Evolutionary conservation across 2,888 invertebrate genomes (phyloP).

Genomic region (Spodoptera picta): DNA sequence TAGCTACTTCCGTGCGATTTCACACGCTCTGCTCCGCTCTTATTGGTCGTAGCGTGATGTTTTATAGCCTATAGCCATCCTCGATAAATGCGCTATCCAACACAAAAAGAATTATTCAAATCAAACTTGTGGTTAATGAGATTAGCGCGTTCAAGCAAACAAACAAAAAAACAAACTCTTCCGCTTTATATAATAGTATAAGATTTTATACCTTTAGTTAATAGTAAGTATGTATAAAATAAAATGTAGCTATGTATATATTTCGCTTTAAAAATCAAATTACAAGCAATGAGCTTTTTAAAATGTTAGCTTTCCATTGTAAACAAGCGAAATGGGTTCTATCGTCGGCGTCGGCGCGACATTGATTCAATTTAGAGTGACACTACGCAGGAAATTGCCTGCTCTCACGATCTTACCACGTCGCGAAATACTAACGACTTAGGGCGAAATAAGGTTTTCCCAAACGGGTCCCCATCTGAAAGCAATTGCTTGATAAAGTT

Average conservation of each 20-base stretch:
- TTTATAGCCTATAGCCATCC: too few species aligned
- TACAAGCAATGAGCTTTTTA: background rate
- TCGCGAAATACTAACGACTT: background rate
- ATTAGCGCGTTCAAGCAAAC: too few species aligned
- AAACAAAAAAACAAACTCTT: too few species aligned
- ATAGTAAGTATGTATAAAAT: too few species aligned
- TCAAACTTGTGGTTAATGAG: too few species aligned
- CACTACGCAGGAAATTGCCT: slow-evolving; percentile 22
- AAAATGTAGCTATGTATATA: background rate
- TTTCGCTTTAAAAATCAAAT: background rate
- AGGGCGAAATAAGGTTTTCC: background rate
- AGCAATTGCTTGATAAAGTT: background rate
- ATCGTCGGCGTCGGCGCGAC: background rate
- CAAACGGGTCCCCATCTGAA: background rate
- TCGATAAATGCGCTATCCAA: too few species aligned
- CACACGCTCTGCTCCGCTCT: too few species aligned
- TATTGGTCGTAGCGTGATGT: too few species aligned
- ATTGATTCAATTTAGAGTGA: slow-evolving; percentile 28
- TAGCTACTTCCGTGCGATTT: too few species aligned
- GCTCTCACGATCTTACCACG: background rate
- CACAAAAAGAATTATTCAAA: too few species aligned
- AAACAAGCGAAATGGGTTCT: slow-evolving; percentile 4
- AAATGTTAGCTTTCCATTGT: background rate
- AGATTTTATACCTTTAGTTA: too few species aligned
- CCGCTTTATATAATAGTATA: too few species aligned